phyloP scores from a whole-genome alignment of 64 coral and sea anemone species.

The Porites australiensis region DNA sequence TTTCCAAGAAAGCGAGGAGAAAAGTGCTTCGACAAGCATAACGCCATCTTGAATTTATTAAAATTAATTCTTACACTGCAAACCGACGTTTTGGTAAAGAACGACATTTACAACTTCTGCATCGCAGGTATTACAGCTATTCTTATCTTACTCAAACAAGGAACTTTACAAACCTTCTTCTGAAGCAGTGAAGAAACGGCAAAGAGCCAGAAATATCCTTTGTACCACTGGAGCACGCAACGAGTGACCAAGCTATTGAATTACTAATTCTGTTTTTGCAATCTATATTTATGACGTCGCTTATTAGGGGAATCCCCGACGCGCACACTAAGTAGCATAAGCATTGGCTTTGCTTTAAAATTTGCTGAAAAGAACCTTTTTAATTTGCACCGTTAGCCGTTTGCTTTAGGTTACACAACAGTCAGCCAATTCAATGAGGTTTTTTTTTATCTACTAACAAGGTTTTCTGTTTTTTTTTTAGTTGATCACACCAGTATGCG shows the following conservation, averaged over 20 bases:
- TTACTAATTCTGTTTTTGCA: background rate
- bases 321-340: too few species aligned
- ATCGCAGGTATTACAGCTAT: too few species aligned
- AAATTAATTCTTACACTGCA: background rate
- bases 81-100: background rate
- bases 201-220: background rate
- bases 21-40: conserved; percentile 4
- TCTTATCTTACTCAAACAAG: background rate
- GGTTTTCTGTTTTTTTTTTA: too few species aligned
- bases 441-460: too few species aligned
- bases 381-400: too few species aligned
- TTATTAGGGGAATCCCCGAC: too few species aligned
- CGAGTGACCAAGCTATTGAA: background rate
- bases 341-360: too few species aligned
- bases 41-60: conserved; percentile 20
- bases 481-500: too few species aligned
- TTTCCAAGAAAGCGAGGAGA: background rate
- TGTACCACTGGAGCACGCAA: background rate
- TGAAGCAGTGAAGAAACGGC: background rate
- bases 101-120: background rate
- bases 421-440: too few species aligned
- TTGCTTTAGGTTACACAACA: too few species aligned
- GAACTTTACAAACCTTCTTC: background rate
- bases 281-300: background rate
- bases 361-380: too few species aligned